A percentile compares a stretch with the other conserved stretches of the same genome.
These are phyloP conservation scores for Aspidiotus rigidus DNA, from an alignment of 2,888 invertebrate species.

Conservation along the genomic window DNA sequence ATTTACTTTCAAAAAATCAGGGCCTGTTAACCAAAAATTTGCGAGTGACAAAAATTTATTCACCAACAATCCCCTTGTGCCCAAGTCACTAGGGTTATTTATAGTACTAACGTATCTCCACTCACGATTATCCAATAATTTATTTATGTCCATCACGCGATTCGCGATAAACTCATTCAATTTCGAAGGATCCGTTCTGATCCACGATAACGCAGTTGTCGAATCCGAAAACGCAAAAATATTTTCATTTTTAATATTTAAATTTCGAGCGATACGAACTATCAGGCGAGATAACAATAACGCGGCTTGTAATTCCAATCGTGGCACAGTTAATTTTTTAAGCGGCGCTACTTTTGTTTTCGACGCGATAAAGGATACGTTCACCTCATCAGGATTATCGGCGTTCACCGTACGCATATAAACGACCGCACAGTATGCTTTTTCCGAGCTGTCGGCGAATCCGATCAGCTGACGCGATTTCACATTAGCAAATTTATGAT, in stretches of 20 bases:
- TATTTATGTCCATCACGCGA: neutral
- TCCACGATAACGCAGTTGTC: slow-evolving; percentile 5
- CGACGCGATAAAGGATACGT: neutral
- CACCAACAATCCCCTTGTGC: too few relatives aligned
- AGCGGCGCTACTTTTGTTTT: neutral
- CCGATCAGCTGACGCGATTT: neutral
- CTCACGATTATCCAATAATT: neutral
- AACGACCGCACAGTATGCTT: neutral
- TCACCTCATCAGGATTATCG: neutral
- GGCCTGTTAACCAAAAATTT: too few relatives aligned
- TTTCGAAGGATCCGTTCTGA: neutral
- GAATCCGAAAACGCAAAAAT: slow-evolving; percentile 3
- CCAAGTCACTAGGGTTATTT: too few relatives aligned
- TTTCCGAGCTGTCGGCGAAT: neutral
- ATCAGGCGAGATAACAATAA: neutral
- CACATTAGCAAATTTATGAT: neutral
- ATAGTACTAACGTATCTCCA: too few relatives aligned
- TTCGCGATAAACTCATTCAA: slow-evolving; percentile 6
- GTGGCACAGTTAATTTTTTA: slow-evolving; percentile 1
- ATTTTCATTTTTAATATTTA: neutral
- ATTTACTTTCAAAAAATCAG: too few relatives aligned
- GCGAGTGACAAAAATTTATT: too few relatives aligned
- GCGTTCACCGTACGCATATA: neutral
- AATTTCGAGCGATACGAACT: neutral
- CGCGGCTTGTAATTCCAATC: slow-evolving; percentile 3